Evolutionary conservation across 2,888 invertebrate species (phyloP).

Genomic region (Mesorhabditis belari): DNA sequence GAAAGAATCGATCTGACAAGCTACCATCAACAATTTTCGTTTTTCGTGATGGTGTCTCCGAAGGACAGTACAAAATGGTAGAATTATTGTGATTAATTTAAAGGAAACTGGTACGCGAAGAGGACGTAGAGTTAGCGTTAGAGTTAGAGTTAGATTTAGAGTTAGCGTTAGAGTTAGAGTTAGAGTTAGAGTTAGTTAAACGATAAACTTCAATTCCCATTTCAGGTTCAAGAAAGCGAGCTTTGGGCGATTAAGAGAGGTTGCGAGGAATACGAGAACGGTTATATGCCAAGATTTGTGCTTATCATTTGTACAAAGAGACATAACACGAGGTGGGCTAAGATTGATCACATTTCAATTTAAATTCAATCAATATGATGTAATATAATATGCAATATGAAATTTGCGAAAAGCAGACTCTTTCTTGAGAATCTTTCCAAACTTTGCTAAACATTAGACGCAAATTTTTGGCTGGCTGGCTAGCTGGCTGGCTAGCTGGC

Average conservation of each 20-base stretch:
- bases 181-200: no score
- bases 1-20: constrained; percentile 1
- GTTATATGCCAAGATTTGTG: constrained; percentile 24
- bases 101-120: no score
- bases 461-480: no score
- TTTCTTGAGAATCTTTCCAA: no score
- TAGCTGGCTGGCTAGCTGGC: no score
- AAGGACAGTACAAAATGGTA: constrained; percentile 28
- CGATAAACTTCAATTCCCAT: not conserved
- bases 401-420: not conserved
- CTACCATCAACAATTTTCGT: constrained; percentile 18
- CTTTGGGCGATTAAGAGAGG: not conserved
- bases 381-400: not conserved
- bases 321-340: constrained; percentile 30
- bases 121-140: no score
- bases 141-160: no score
- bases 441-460: no score
- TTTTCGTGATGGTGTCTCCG: constrained; percentile 27
- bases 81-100: no score
- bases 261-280: not conserved
- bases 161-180: no score
- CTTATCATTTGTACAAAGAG: constrained; percentile 39
- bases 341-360: not conserved
- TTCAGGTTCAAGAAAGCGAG: not conserved
- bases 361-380: not conserved